Evolutionary conservation across 1,140 invertebrate species (phyloP).

Genomic region (Sogatella furcifera): DNA sequence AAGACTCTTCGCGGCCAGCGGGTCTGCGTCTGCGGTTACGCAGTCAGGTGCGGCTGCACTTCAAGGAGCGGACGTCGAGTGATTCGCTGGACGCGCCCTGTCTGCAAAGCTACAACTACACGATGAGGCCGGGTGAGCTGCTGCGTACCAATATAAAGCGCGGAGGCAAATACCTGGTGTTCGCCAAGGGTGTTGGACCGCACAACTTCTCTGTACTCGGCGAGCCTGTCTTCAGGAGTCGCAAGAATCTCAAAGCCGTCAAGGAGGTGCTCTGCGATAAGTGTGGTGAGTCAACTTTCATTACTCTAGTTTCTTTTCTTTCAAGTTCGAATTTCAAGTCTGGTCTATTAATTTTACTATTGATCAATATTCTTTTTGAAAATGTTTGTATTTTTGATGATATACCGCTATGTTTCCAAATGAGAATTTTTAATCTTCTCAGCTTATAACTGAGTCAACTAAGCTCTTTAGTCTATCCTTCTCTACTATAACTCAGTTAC

Average conservation of each 20-base stretch:
- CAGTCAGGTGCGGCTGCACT: constrained; percentile 40
- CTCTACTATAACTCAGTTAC: too few relatives aligned
- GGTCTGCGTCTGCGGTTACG: constrained; percentile 30
- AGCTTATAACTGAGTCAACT: too few relatives aligned
- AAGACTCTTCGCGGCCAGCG: constrained; percentile 40
- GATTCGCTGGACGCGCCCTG: constrained; percentile 24
- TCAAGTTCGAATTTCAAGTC: too few relatives aligned
- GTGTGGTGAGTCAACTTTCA: constrained; percentile 33
- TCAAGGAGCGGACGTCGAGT: constrained; percentile 32
- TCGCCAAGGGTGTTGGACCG: constrained; percentile 50
- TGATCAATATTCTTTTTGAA: too few relatives aligned
- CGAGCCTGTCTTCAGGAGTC: constrained; percentile 37
- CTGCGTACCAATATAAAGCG: constrained; percentile 45
- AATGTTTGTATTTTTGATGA: too few relatives aligned
- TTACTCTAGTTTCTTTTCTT: too few relatives aligned
- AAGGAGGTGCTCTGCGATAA: constrained; percentile 27
- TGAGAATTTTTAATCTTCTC: too few relatives aligned
- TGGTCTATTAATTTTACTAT: too few relatives aligned
- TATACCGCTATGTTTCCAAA: too few relatives aligned
- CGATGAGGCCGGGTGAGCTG: constrained; percentile 13
- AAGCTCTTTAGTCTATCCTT: too few relatives aligned
- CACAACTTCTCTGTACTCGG: constrained; percentile 52
- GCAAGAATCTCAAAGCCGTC: constrained; percentile 27
- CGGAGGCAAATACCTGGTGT: constrained; percentile 51
- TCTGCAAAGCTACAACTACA: constrained; percentile 20